Evolutionary conservation across 1,140 invertebrate genomes (phyloP).

Genomic region (Cotesia vestalis): DNA sequence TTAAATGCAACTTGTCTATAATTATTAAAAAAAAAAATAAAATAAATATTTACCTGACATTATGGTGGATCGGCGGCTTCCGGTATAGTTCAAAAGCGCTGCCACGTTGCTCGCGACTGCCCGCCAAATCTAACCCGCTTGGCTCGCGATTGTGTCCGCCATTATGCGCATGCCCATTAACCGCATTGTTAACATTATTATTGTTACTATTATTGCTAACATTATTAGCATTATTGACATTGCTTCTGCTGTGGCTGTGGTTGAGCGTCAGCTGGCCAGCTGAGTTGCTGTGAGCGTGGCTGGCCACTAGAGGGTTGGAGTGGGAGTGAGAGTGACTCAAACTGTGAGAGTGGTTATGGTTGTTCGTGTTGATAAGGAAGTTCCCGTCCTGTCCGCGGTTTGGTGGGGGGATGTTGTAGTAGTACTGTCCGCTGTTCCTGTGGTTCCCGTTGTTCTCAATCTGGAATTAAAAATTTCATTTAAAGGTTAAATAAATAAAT

Average conservation of each 20-base stretch:
- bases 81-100: slow-evolving; percentile 95
- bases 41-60: slow-evolving; percentile 71
- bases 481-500: slow-evolving; percentile 7
- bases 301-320: slow-evolving; percentile 65
- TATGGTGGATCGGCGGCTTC: slow-evolving; percentile 85
- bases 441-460: slow-evolving; percentile 54
- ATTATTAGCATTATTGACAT: slow-evolving; percentile 48
- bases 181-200: slow-evolving; percentile 47
- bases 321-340: slow-evolving; percentile 67
- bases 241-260: slow-evolving; percentile 58
- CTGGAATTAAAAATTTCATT: slow-evolving; percentile 41
- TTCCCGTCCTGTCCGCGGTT: slow-evolving; percentile 58
- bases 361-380: slow-evolving; percentile 60
- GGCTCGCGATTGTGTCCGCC: slow-evolving; percentile 67
- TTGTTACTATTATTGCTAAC: slow-evolving; percentile 51
- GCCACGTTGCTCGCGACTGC: slow-evolving; percentile 88
- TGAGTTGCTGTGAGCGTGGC: slow-evolving; percentile 66
- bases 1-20: background rate
- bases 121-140: slow-evolving; percentile 76
- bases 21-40: background rate
- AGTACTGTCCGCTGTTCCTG: slow-evolving; percentile 67
- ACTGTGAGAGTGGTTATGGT: slow-evolving; percentile 60
- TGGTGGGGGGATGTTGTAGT: slow-evolving; percentile 70
- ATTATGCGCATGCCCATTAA: slow-evolving; percentile 40
- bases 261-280: slow-evolving; percentile 58